These are phyloP conservation scores for Acleris holmiana DNA, from an alignment of 2,888 invertebrate genomes.

Conservation along the genomic window DNA sequence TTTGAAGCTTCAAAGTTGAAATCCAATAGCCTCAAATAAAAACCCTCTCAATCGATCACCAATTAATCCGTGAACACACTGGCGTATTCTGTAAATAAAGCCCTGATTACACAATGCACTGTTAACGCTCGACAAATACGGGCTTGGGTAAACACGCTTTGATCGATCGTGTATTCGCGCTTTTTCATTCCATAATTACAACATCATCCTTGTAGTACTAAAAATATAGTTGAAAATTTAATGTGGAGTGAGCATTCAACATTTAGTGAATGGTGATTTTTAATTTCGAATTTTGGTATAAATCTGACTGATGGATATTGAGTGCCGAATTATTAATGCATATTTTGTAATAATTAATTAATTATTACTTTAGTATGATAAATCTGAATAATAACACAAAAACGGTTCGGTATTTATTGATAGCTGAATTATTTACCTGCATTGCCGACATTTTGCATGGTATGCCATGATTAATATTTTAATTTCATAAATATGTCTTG, in stretches of 20 bases:
- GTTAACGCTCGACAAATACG: slow-evolving; percentile 14
- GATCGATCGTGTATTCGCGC: slow-evolving; percentile 5
- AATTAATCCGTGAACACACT: slow-evolving; percentile 6
- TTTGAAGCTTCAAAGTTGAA: neutral
- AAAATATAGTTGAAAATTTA: neutral
- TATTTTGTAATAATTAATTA: neutral
- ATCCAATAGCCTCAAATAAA: neutral
- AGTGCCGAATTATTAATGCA: neutral
- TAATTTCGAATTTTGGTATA: slow-evolving; percentile 1
- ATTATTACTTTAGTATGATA: neutral
- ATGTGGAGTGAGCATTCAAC: too few species aligned
- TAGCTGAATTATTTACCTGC: neutral
- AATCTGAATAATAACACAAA: too few species aligned
- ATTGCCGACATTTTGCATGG: neutral
- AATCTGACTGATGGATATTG: neutral
- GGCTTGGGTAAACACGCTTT: slow-evolving; percentile 8
- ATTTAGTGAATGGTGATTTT: slow-evolving; percentile 3
- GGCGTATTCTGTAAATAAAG: slow-evolving; percentile 2
- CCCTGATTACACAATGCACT: slow-evolving; percentile 19
- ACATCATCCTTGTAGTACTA: neutral
- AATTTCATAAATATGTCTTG: too few species aligned
- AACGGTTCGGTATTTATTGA: neutral
- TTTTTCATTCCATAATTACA: neutral
- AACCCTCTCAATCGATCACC: neutral
- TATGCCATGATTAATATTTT: too few species aligned